Base-by-base conservation (phyloP, 2,797 vertebrate species). In the Alcedo atthis region DNA sequence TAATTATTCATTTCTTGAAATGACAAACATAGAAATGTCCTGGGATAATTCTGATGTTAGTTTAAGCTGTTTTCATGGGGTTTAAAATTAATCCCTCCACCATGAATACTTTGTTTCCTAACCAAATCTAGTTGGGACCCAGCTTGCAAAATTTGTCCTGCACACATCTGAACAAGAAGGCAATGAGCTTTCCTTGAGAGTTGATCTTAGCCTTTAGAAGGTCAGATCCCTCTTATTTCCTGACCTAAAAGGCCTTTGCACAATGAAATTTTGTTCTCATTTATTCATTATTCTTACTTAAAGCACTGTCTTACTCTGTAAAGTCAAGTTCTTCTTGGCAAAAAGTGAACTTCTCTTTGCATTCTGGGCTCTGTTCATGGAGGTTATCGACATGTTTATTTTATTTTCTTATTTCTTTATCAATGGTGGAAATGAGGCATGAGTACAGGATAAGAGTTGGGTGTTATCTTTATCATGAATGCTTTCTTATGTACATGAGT, bases 1-100 rank as follows among this genome's bases (percentile, higher is more conserved):
- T 82, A 88, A 81, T 86, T 74, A 70, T 85, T 89, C 2, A 43
- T 70, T 76, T 67, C 33, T 64, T 69, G 24, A 94, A 84, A 64
- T 63, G 17, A 58, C 22, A 57, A 81, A 46, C 7, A 6, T 26
- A 48, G 76, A 73, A 85, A 62, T 5, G 3, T 51, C 62, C 61
- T 64, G 24, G 13, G 17, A 68, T 80, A 3, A n/a, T 63, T 61
- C 33, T 74, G 3, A 6, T 62, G 28, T 57, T 71, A 86, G 10
- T 59, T 85, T 81, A 49, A 25, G 11, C 17, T 90, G 9, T 62
- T 1, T 37, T 57, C 4, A 9, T 5, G 46, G 21, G 46, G 5
- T 46, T 46, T 46, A 12, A 46, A 22, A 46, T 13, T 24, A 46
- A 24, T 24, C 46, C 46, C 46, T 20, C 22, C 46, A 21, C 46